Conservation (phyloP, 2,888 invertebrate genomes). For the Rhagonycha fulva region DNA sequence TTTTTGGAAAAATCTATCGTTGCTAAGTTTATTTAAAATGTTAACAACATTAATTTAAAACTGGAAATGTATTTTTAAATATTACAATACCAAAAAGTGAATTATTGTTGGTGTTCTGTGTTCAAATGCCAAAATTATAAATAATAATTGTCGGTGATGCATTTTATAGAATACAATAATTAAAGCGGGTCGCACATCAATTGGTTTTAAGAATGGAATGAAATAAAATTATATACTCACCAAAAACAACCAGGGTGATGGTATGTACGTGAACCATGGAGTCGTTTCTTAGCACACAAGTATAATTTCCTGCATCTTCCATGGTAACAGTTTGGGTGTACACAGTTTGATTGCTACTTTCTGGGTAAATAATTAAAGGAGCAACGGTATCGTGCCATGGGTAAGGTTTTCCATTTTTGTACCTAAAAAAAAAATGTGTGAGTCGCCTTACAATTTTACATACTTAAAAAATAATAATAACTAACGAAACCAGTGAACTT, state of each 20-base stretch:
- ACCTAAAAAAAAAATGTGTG: slow-evolving; percentile 61
- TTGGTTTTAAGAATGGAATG: too few species aligned
- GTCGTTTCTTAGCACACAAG: slow-evolving; percentile 74
- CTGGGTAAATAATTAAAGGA: slow-evolving; percentile 74
- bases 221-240: slow-evolving; percentile 55
- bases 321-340: slow-evolving; percentile 68
- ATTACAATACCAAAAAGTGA: background rate
- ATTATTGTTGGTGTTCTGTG: background rate
- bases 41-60: too few species aligned
- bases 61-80: background rate
- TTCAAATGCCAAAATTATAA: too few species aligned
- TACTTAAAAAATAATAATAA: too few species aligned
- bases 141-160: too few species aligned
- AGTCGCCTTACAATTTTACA: background rate
- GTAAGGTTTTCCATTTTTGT: slow-evolving; percentile 74
- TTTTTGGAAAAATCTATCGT: too few species aligned
- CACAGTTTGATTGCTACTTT: slow-evolving; percentile 79
- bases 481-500: background rate
- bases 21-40: too few species aligned
- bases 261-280: slow-evolving; percentile 67
- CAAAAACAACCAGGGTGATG: slow-evolving; percentile 68
- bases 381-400: slow-evolving; percentile 77
- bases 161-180: too few species aligned
- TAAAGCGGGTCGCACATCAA: background rate
- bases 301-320: slow-evolving; percentile 74